These are phyloP conservation scores for Hymenochirus boettgeri DNA, from an alignment of 2,113 vertebrate species.

Conservation along the genomic window DNA sequence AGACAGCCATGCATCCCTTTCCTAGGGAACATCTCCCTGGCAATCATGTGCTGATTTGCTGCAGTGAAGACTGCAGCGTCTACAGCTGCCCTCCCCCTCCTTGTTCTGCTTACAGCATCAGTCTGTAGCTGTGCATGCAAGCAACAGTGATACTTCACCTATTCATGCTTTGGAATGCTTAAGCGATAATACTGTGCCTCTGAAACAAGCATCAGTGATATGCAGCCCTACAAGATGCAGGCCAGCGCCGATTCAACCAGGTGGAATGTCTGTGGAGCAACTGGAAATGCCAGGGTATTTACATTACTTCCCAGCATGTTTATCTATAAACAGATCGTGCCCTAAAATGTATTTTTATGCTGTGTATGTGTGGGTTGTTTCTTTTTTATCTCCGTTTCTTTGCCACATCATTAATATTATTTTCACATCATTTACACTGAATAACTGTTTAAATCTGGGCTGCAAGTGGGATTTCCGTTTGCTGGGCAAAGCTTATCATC, in stretches of 20 bases:
- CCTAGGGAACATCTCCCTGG: slow-evolving; percentile 57
- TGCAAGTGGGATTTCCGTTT: background rate
- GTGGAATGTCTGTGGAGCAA: slow-evolving; percentile 93
- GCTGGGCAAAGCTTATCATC: background rate
- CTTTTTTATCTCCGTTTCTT: slow-evolving; percentile 57
- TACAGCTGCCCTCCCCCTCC: slow-evolving; percentile 56
- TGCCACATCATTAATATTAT: background rate
- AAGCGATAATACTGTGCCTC: slow-evolving; percentile 64
- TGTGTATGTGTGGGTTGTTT: slow-evolving; percentile 55
- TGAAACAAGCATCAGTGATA: slow-evolving; percentile 52
- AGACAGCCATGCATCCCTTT: slow-evolving; percentile 53
- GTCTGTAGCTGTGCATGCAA: slow-evolving; percentile 58
- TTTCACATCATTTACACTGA: no score
- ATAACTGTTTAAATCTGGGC: no score
- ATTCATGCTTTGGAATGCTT: slow-evolving; percentile 70
- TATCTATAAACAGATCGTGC: slow-evolving; percentile 55
- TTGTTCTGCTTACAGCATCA: slow-evolving; percentile 63
- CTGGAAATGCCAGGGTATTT: slow-evolving; percentile 96
- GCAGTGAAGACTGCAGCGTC: slow-evolving; percentile 79
- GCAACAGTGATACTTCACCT: slow-evolving; percentile 50
- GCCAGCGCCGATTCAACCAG: slow-evolving; percentile 83
- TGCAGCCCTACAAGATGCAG: slow-evolving; percentile 76
- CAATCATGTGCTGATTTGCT: slow-evolving; percentile 79
- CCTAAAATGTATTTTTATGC: no score
- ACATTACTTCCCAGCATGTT: slow-evolving; percentile 61